Evolutionary conservation across 2,797 vertebrate species (phyloP).

Genomic region (Centroberyx gerrardi): DNA sequence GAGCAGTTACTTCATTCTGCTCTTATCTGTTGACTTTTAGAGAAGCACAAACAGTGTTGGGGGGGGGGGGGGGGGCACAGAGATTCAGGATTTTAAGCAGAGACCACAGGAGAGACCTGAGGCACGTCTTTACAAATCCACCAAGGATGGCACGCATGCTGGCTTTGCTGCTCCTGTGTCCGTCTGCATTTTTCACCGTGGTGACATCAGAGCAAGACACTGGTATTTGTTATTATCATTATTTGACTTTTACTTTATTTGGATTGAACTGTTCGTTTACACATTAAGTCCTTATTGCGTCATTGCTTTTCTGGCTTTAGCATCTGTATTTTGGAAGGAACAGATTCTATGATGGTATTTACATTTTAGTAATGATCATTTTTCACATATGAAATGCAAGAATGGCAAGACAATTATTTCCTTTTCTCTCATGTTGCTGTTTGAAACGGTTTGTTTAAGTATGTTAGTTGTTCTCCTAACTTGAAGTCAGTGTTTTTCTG

Average conservation of each 20-base stretch:
- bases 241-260: neutral
- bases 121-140: conserved; percentile 4
- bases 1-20: conserved; percentile 25
- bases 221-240: conserved; percentile 51
- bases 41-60: conserved; percentile 56
- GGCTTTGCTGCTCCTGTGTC: conserved; percentile 53
- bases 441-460: no score
- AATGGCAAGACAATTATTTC: no score
- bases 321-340: neutral
- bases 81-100: conserved; percentile 19
- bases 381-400: no score
- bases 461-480: no score
- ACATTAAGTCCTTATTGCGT: neutral
- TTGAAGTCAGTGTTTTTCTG: no score
- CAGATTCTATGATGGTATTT: neutral
- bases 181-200: conserved; percentile 26
- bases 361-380: no score
- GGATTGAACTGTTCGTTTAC: neutral
- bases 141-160: conserved; percentile 49
- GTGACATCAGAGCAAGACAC: conserved; percentile 37
- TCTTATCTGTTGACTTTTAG: conserved; percentile 65
- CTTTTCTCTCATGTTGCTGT: no score
- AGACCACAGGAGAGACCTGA: conserved; percentile 7
- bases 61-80: neutral
- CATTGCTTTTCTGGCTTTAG: neutral